Percentiles rank a stretch among this genome's conserved stretches.
These are phyloP conservation scores for Nixonia krombeini DNA, from an alignment of 1,140 invertebrate genomes.

Conservation along the genomic window DNA sequence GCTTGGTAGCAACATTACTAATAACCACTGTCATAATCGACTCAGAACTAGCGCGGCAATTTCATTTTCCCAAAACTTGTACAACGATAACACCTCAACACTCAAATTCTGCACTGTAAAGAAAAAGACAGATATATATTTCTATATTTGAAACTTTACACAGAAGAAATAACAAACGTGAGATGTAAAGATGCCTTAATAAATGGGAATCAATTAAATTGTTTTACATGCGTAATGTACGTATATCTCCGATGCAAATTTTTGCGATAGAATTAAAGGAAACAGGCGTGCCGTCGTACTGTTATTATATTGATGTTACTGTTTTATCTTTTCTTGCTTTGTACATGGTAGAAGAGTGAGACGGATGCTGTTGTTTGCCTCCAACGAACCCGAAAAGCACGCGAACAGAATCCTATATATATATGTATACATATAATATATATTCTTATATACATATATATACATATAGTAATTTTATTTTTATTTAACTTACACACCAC, in stretches of 20 bases:
- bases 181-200: constrained; percentile 12
- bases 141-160: not conserved
- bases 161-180: not conserved
- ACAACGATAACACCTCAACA: not conserved
- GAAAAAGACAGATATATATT: not conserved
- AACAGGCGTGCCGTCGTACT: constrained; percentile 43
- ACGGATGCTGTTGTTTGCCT: constrained; percentile 32
- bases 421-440: constrained; percentile 41
- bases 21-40: constrained; percentile 14
- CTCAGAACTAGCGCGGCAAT: constrained; percentile 5
- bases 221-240: constrained; percentile 10
- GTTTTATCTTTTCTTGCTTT: constrained; percentile 54
- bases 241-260: constrained; percentile 10
- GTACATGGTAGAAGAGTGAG: constrained; percentile 51
- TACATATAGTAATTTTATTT: constrained; percentile 57
- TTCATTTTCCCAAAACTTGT: not conserved
- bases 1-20: constrained; percentile 21
- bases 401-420: constrained; percentile 46
- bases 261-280: constrained; percentile 14
- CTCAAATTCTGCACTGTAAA: not conserved
- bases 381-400: constrained; percentile 32
- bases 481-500: constrained; percentile 53
- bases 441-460: constrained; percentile 57
- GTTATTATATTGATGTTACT: constrained; percentile 57
- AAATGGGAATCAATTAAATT: constrained; percentile 6